Base-by-base conservation (phyloP, 2,797 vertebrate genomes). In the Ispidina picta region DNA sequence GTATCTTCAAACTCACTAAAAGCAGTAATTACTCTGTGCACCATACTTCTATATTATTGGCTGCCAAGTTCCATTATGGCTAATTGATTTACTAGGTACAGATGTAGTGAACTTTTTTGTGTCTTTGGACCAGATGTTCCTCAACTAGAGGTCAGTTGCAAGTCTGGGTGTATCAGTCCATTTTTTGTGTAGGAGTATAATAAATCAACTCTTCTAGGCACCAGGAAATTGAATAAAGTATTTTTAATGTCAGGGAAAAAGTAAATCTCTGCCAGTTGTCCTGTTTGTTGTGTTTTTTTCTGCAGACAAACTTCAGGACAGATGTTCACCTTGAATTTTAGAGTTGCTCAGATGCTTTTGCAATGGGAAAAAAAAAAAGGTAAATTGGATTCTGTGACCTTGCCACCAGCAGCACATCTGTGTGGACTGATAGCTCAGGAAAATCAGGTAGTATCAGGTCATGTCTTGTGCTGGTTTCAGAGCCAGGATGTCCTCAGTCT, bases 31-130 rank as follows among this genome's bases (percentile, higher is more conserved):
- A 65, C n/a, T 41, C 20, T 16, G 28, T 68, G 74, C 72, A 48
- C 66, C 51, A 28, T 65, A 39, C 43, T 68, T 88, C 19, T 49
- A 3, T 55, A 28, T 74, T 55, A 35, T 41, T 86, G 59, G 15
- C 73, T 94, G 77, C 39, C 92, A 90, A 78, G 51, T 75, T 77
- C 58, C 43, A 41, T 93, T 90, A 73, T 23, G 51, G 25, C 39
- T 70, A 86, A 72, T 56, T 75, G 90, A 93, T 93, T 91, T 94
- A 90, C 44, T 90, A 18, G 20, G 55, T 55, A 82, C 84, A 91
- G 83, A 88, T 82, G 68, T 55, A 83, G 63, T 39, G 72, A 89
- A 70, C 56, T 85, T 79, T 52, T 83, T 69, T 25, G 16, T 72
- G 77, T 63, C 78, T 52, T 62, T 76, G 54, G 55, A 55, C 48